Conservation (phyloP, 2,113 vertebrate species). For the Actinemys pallida region DNA sequence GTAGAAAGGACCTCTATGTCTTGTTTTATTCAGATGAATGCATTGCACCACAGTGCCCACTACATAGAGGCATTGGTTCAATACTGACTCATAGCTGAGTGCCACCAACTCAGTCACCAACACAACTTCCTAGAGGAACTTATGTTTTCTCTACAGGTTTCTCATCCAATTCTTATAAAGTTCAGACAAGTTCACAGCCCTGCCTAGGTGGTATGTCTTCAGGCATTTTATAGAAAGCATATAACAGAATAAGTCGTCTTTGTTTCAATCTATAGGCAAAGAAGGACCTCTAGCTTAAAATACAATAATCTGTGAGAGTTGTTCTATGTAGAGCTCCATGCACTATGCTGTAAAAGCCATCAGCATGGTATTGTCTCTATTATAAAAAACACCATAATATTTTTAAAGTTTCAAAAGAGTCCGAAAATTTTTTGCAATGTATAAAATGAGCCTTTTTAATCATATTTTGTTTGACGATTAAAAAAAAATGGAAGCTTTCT, state of each 20-base stretch:
- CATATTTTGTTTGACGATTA: neutral
- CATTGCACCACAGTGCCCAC: neutral
- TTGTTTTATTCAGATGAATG: neutral
- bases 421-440: neutral
- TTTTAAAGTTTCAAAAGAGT: constrained; percentile 3
- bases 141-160: neutral
- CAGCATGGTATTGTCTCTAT: neutral
- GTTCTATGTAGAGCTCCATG: neutral
- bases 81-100: neutral
- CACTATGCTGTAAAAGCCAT: constrained; percentile 6
- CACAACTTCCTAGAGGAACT: neutral
- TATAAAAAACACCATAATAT: neutral
- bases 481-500: neutral
- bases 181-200: constrained; percentile 26
- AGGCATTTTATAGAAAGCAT: constrained; percentile 24
- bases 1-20: neutral
- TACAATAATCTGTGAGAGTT: constrained; percentile 20
- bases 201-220: constrained; percentile 19
- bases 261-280: constrained; percentile 23
- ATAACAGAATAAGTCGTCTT: constrained; percentile 34
- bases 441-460: neutral
- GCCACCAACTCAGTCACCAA: constrained; percentile 22
- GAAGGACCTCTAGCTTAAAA: constrained; percentile 32
- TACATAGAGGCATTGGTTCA: neutral
- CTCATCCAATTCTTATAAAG: constrained; percentile 15